Evolutionary conservation across 2,113 vertebrate species (phyloP).

Genomic region (Hyaena hyaena): DNA sequence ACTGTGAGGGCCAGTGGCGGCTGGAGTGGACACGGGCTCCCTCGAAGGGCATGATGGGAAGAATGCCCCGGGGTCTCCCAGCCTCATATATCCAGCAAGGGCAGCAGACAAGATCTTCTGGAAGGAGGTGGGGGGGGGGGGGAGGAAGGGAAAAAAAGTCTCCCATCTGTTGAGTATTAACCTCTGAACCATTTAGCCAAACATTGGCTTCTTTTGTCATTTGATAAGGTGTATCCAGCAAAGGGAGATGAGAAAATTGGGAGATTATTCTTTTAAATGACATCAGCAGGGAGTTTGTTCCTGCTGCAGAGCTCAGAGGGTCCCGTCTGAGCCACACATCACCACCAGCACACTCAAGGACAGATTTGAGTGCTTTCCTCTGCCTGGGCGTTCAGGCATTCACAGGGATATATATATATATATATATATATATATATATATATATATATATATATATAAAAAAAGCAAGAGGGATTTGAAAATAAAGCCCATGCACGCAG

Average conservation of each 20-base stretch:
- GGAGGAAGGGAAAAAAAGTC: neutral
- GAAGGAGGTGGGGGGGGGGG: neutral
- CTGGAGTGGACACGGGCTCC: neutral
- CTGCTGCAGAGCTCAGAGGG: conserved; percentile 58
- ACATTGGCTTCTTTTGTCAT: conserved; percentile 83
- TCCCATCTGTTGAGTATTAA: conserved; percentile 86
- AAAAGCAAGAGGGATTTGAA: conserved; percentile 71
- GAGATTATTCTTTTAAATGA: conserved; percentile 74
- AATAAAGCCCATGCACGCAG: conserved; percentile 49
- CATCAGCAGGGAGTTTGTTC: conserved; percentile 65
- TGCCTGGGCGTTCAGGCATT: conserved; percentile 70
- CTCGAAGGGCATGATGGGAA: conserved; percentile 1
- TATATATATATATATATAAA: neutral
- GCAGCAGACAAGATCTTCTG: conserved; percentile 67
- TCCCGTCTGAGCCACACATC: conserved; percentile 60
- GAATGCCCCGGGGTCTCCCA: neutral
- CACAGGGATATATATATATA: neutral
- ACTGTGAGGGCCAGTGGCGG: neutral
- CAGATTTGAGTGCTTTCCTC: conserved; percentile 62
- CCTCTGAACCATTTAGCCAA: conserved; percentile 85
- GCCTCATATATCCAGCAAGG: conserved; percentile 18
- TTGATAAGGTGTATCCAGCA: conserved; percentile 80
- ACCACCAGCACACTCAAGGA: conserved; percentile 65
- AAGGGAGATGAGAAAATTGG: conserved; percentile 73
- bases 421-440: neutral